Conservation (phyloP, 2,797 vertebrate genomes). For the Esox lucius region DNA sequence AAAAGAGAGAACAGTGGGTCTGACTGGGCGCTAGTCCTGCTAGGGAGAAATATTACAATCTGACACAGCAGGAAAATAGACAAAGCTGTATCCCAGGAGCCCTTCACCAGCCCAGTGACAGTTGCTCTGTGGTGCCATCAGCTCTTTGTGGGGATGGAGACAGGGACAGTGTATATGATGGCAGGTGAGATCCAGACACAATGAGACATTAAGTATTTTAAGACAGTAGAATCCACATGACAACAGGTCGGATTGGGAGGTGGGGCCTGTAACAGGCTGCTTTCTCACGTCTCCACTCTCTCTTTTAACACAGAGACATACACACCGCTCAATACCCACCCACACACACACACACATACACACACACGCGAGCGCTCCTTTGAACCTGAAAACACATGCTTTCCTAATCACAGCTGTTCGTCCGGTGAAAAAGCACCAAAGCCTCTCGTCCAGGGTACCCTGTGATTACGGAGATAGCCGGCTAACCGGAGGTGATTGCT, state of each 20-base stretch:
- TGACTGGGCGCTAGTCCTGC: neutral
- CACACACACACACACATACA: neutral
- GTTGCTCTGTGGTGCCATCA: neutral
- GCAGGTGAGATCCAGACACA: neutral
- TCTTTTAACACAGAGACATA: neutral
- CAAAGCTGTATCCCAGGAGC: neutral
- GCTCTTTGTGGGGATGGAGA: neutral
- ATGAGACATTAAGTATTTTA: neutral
- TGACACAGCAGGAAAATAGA: neutral
- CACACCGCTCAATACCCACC: neutral
- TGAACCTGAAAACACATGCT: conserved; percentile 42
- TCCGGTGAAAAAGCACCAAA: conserved; percentile 36
- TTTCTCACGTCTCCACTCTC: neutral
- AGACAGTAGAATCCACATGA: neutral
- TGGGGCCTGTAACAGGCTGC: neutral
- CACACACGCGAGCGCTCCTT: conserved; percentile 17
- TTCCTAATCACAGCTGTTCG: conserved; percentile 41
- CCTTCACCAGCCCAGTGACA: neutral
- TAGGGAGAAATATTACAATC: neutral
- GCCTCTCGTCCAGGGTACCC: conserved; percentile 31
- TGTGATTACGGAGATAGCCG: conserved; percentile 28
- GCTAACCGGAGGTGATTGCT: conserved; percentile 23
- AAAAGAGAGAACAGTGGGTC: neutral
- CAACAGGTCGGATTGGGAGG: neutral
- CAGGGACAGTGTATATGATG: neutral